Conservation (phyloP, 2,888 invertebrate genomes). For the Mimas tiliae region DNA sequence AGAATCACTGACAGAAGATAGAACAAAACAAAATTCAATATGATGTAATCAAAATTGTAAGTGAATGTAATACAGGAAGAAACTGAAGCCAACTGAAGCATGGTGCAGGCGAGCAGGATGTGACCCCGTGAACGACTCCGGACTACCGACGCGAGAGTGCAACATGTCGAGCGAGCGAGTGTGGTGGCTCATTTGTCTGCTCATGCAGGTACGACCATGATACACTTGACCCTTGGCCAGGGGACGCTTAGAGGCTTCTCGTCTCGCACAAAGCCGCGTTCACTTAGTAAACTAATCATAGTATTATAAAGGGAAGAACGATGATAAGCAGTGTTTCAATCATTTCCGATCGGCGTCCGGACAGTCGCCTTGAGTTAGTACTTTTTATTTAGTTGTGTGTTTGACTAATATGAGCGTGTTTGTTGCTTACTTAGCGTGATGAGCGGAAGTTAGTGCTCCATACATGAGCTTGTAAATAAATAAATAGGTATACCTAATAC, state of each 20-base stretch:
- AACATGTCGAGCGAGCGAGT: constrained; percentile 55
- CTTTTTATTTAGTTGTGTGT: neutral
- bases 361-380: neutral
- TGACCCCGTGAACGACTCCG: neutral
- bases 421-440: neutral
- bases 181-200: constrained; percentile 64
- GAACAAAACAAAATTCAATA: constrained; percentile 68
- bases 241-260: no score
- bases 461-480: no score
- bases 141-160: neutral
- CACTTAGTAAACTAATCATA: no score
- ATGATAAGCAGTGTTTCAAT: no score
- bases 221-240: no score
- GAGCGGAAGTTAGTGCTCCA: neutral
- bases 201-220: constrained; percentile 59
- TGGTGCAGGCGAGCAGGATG: constrained; percentile 11
- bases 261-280: no score
- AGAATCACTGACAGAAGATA: constrained; percentile 41
- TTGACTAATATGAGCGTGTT: neutral
- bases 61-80: constrained; percentile 38
- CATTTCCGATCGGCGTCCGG: neutral
- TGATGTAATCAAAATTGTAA: constrained; percentile 59
- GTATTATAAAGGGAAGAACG: no score
- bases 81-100: constrained; percentile 15
- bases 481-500: no score